Evolutionary conservation across 2,888 invertebrate genomes (phyloP), one percentile per base, ranked within the genome.

Genomic region (Cheilosia variabilis): DNA sequence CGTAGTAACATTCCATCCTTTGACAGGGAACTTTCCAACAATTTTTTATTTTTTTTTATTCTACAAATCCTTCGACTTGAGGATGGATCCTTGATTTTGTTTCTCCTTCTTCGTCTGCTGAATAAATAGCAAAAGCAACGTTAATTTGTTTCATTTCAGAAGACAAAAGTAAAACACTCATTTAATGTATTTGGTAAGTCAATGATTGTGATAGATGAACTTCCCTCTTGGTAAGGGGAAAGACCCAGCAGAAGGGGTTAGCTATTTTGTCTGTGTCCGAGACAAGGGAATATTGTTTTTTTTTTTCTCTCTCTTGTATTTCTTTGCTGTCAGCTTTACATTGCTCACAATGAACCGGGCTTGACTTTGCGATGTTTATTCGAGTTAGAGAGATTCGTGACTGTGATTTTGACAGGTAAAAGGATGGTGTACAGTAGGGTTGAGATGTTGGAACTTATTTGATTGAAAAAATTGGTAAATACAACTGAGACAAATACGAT

Each of bases 121-220:
- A 65, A 24, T 57, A 66, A 75, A 78, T 63, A 55, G 78, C 47
- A 78, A 71, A 55, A 31, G 19, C 47, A 53, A 72, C 50, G 58
- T 79, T 72, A 79, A 79, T 79, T 79, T 72, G 41, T 72, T 72
- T 65, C 52, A 52, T 65, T 72, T 65, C 34, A 31, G n/a, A 72
- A 47, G 57, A 65, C 34, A 57, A 65, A 78, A 55, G 78, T 50
- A 65, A 71, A 65, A 60, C 79, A 72, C 52, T 65, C 72, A 45
- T 66, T 79, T 60, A 79, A 57, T 79, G 72, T 79, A 72, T 72
- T 79, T 79, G 79, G 58, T 79, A 66, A 72, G 79, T 79, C 79
- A 72, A 79, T 79, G 79, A 79, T 65, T 79, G 58, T 52, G 41
- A 79, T 52, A 65, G 77, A 78, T 71, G 62, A 37, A 78, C 62